These are phyloP conservation scores for Salvelinus alpinus DNA, from an alignment of 2,113 vertebrate species.

Conservation along the genomic window DNA sequence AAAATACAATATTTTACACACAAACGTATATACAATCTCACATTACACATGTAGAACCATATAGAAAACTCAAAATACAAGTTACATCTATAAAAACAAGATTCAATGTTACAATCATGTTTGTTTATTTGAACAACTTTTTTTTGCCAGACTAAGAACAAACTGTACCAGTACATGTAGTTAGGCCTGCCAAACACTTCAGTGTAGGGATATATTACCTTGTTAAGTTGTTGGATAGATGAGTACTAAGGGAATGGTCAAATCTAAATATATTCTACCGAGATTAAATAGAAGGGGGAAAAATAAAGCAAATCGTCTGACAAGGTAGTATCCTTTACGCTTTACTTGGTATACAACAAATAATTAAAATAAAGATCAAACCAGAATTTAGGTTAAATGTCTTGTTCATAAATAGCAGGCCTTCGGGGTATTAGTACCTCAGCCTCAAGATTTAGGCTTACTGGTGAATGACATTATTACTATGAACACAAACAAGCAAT, in stretches of 20 bases:
- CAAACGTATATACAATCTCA: constrained; percentile 80
- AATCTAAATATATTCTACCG: background rate
- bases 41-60: constrained; percentile 75
- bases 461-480: background rate
- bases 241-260: background rate
- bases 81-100: constrained; percentile 76
- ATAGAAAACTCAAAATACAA: constrained; percentile 82
- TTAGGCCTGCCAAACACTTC: constrained; percentile 65
- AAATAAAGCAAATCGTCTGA: background rate
- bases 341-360: background rate
- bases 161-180: constrained; percentile 70
- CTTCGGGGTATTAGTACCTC: background rate
- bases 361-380: background rate
- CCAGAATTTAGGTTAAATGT: too few relatives aligned
- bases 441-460: background rate
- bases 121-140: constrained; percentile 39
- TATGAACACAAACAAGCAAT: constrained; percentile 29
- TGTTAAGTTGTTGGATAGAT: background rate
- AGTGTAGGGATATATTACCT: constrained; percentile 65
- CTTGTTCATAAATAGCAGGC: too few relatives aligned
- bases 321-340: background rate
- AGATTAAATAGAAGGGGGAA: background rate
- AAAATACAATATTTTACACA: constrained; percentile 69
- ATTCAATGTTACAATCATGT: constrained; percentile 63
- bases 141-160: constrained; percentile 30